Percentiles rank a stretch among this genome's conserved stretches.
Evolutionary conservation across 2,797 vertebrate genomes (phyloP).

Genomic region (Nasua narica): DNA sequence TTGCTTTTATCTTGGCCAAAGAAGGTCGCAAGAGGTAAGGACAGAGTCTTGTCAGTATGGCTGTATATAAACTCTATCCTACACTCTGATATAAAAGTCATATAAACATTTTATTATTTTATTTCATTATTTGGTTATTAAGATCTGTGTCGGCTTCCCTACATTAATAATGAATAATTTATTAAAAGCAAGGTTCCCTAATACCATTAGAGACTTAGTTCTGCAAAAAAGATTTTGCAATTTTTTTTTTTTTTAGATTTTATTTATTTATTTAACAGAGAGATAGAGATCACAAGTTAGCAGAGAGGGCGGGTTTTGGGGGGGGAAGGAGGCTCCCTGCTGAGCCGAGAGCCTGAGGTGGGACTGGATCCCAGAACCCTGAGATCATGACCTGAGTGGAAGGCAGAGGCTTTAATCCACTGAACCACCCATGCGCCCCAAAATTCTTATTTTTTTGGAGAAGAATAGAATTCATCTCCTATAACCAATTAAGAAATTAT

Average conservation of each 20-base stretch:
- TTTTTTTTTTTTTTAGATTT: no score
- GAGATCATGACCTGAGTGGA: no score
- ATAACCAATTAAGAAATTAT: not conserved
- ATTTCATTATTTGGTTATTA: not conserved
- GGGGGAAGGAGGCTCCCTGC: no score
- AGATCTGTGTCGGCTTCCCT: not conserved
- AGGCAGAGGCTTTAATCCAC: no score
- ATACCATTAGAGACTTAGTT: not conserved
- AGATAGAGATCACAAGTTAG: no score
- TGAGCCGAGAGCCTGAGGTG: no score
- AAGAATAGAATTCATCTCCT: not conserved
- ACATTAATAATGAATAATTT: not conserved
- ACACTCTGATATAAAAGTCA: not conserved
- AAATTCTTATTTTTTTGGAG: not conserved
- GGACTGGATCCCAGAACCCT: no score
- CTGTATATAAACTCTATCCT: not conserved
- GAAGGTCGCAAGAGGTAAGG: not conserved
- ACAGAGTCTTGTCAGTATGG: not conserved
- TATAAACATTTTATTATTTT: not conserved
- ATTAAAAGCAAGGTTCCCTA: not conserved
- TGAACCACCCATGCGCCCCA: no score
- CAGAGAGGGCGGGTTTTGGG: no score
- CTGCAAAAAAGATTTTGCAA: not conserved
- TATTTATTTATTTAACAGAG: no score
- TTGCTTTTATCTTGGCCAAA: not conserved